A percentile compares a stretch with the other conserved stretches of the same genome.
Conservation (phyloP, 1,140 invertebrate species). For the Lepidotrigona ventralis region DNA sequence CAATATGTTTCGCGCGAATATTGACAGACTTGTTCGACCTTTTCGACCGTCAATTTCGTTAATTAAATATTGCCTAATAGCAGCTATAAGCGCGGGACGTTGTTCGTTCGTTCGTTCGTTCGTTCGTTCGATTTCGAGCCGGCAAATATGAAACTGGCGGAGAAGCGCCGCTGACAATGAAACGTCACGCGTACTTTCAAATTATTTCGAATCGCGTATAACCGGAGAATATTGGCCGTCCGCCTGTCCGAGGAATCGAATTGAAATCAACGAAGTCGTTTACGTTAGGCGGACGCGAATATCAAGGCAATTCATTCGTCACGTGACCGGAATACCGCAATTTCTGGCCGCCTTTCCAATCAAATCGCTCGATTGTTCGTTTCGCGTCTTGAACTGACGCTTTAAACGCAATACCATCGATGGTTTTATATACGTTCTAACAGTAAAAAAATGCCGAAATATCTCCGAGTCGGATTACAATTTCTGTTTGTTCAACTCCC, state of each 20-base stretch:
- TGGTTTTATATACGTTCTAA: not conserved
- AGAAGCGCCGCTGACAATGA: not conserved
- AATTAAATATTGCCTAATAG: not conserved
- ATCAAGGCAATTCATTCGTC: constrained; percentile 18
- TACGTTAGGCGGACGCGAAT: not conserved
- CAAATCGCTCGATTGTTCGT: not conserved
- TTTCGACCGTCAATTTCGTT: not conserved
- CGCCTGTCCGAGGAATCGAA: constrained; percentile 15
- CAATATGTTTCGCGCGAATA: constrained; percentile 1
- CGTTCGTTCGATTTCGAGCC: too few species aligned
- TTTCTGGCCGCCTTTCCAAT: not conserved
- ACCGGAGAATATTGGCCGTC: too few species aligned
- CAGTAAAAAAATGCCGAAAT: not conserved
- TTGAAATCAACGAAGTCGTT: constrained; percentile 35
- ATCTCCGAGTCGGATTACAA: not conserved
- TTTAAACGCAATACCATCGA: not conserved
- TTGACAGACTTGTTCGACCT: not conserved
- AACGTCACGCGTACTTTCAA: not conserved
- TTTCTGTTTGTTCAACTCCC: not conserved
- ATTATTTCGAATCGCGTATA: not conserved
- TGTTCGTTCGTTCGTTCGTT: not conserved
- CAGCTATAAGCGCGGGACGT: too few species aligned
- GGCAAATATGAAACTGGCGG: too few species aligned
- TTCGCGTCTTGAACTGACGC: not conserved
- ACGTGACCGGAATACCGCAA: constrained; percentile 38